Base-by-base conservation (phyloP, 1,140 invertebrate species). In the roundworm (Caenorhabditis elegans) region DNA sequence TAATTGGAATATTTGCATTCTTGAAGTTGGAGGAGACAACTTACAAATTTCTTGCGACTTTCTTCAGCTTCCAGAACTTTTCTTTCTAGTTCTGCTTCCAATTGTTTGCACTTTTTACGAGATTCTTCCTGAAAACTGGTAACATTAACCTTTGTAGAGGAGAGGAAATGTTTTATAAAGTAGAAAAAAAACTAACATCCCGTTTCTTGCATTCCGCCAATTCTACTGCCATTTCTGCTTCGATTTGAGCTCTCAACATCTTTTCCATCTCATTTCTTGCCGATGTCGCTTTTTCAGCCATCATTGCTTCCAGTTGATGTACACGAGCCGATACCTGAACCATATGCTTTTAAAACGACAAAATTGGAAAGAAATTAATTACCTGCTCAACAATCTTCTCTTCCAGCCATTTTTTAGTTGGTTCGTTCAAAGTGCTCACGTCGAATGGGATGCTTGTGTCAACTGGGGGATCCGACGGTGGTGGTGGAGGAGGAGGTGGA, bases 211-310 rank as follows among this genome's bases (percentile, higher is more conserved):
- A 70, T 22, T 70, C 60, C 3, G 60, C 34, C 34, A 70, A n/a
- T 22, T 70, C 60, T 3, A 70, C 26, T 17, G 60, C 60, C 60
- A 70, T 70, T 26, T 70, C 60, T 43, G 60, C 60, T 24, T 70
- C 60, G n/a, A 70, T 70, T 39, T 70, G 60, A 39, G 31, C 34
- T 70, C 60, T 70, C 34, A 70, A 70, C 60, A 70, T 70, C n/a
- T 70, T 70, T 26, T 70, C 60, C 60, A 70, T 70, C 10, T 70
- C 60, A 13, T 70, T 70, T 39, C 60, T 70, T 19, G 60, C 60
- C 34, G 60, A 70, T n/a, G 60, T 70, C 34, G 60, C 60, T n/a
- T 70, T 70, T n/a, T 70, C 60, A 31, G 60, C 60, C 60, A 70
- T 70, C 60, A 70, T 70, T 70, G 60, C n/a, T 24, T 70, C 60